Percentiles rank a stretch among this genome's conserved stretches.
phyloP scores from a whole-genome alignment of 2,797 vertebrate species.

The Scarus forsteni region DNA sequence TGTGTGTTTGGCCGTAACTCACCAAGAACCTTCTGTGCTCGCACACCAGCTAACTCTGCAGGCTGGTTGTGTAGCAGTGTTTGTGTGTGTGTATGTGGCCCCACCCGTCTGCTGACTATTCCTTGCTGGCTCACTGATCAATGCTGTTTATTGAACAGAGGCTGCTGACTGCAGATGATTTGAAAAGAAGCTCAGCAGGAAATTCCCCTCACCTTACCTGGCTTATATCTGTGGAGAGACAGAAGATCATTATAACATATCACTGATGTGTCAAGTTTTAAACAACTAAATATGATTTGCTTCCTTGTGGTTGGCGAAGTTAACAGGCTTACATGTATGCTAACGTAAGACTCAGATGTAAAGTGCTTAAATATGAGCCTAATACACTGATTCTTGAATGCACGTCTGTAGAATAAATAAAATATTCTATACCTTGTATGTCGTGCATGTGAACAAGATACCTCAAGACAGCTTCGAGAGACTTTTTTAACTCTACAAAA shows the following conservation, averaged over 20 bases:
- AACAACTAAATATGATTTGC: neutral
- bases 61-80: slow-evolving; percentile 8
- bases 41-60: slow-evolving; percentile 37
- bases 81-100: slow-evolving; percentile 15
- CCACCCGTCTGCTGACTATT: slow-evolving; percentile 25
- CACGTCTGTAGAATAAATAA: neutral
- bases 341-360: neutral
- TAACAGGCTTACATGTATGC: neutral
- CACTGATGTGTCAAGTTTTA: neutral
- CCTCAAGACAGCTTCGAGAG: too few relatives aligned
- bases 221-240: neutral
- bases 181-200: slow-evolving; percentile 23
- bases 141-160: slow-evolving; percentile 22
- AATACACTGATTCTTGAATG: neutral
- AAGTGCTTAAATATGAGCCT: neutral
- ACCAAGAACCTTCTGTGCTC: slow-evolving; percentile 36
- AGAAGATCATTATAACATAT: neutral
- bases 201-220: neutral
- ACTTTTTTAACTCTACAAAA: too few relatives aligned
- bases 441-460: too few relatives aligned
- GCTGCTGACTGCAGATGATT: slow-evolving; percentile 40
- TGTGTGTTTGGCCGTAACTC: slow-evolving; percentile 61
- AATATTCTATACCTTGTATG: too few relatives aligned
- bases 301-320: neutral
- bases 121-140: slow-evolving; percentile 37